Base-by-base conservation (phyloP, 2,888 invertebrate species). In the Agapostemon virescens region DNA sequence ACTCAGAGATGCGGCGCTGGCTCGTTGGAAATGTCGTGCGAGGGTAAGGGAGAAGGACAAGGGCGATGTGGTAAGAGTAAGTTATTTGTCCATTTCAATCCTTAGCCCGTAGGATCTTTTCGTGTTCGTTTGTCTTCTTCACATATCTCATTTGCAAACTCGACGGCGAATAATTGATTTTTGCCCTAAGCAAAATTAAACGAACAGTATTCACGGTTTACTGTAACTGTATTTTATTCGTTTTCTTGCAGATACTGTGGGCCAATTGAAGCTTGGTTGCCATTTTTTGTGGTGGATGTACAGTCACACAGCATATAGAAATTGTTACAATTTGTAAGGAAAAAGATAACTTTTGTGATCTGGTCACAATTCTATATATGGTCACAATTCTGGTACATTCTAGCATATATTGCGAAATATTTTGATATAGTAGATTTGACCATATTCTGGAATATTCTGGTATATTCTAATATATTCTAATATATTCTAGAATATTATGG, bases 1-100 rank as follows among this genome's bases (percentile, higher is more conserved):
- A 90, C 89, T 87, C 90, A 87, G 87, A 86, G 85, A 87, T 85
- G 85, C 84, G 85, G 81, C 66, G 74, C 80, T 72, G 85, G 69
- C 69, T 61, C 69, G 70, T 77, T 74, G 85, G 78, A 67, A 74
- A 74, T 79, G 84, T 78, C 74, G 74, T 52, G 66, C 49, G 42
- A 13, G 40, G 30, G 55, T 72, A 81, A 69, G 74, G 79, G 70
- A 78, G 63, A 73, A 63, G 68, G 86, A 79, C 79, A 63, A 69
- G 71, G 69, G 55, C 71, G 71, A 80, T 67, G 80, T 55, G 79
- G 81, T 72, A 72, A 86, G 77, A 74, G 81, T 78, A 77, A 79
- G 82, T 83, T 87, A 87, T 86, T 88, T 86, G 85, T 83, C 75
- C 83, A 68, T 73, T 78, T 82, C 71, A 71, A 72, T 52, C 69